phyloP scores from a whole-genome alignment of 2,888 invertebrate species.

The Crocallis elinguaria region DNA sequence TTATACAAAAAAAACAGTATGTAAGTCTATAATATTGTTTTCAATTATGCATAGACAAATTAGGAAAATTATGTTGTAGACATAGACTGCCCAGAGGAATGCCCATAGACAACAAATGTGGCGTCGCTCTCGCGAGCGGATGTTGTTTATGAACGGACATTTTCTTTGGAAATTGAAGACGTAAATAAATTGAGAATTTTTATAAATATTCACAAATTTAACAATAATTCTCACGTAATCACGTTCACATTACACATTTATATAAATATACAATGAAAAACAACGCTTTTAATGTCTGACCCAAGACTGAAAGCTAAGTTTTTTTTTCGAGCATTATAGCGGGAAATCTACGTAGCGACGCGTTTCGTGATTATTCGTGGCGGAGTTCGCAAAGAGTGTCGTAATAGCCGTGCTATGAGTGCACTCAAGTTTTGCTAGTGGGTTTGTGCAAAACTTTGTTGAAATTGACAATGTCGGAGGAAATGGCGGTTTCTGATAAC shows the following conservation, averaged over 20 bases:
- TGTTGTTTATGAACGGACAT: constrained; percentile 79
- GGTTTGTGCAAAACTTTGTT: constrained; percentile 62
- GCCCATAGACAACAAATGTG: constrained; percentile 61
- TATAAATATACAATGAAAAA: constrained; percentile 10
- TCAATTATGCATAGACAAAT: too few species aligned
- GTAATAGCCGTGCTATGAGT: constrained; percentile 74
- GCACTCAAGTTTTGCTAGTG: constrained; percentile 69
- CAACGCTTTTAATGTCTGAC: constrained; percentile 44
- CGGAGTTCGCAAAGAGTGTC: constrained; percentile 62
- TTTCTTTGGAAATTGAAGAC: constrained; percentile 68
- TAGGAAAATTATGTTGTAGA: too few species aligned
- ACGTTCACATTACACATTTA: background rate
- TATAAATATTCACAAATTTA: background rate
- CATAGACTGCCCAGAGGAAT: too few species aligned
- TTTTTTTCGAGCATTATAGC: constrained; percentile 71
- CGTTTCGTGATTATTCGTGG: constrained; percentile 70
- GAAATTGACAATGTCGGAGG: constrained; percentile 80
- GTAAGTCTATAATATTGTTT: too few species aligned
- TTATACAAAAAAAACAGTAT: too few species aligned
- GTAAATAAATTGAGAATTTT: constrained; percentile 51
- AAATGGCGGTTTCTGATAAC: constrained; percentile 81
- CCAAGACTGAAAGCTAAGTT: constrained; percentile 49
- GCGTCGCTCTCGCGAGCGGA: constrained; percentile 67
- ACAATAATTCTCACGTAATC: background rate
- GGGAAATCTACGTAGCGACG: constrained; percentile 81